Base-by-base conservation (phyloP, 2,797 vertebrate species). In the Tachyglossus aculeatus region DNA sequence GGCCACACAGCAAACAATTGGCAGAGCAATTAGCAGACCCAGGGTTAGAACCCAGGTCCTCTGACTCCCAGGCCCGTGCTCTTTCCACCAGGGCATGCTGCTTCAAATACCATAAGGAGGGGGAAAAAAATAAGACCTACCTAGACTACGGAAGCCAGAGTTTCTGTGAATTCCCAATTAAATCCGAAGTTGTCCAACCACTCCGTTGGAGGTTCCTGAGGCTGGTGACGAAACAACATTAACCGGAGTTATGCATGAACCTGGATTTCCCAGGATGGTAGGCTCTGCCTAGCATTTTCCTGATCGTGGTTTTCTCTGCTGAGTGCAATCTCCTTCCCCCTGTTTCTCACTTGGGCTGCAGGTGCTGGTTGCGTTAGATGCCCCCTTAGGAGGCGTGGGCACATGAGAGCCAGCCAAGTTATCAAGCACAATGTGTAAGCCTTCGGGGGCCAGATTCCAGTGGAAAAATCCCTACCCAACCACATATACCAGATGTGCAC, bases 401-500 rank as follows among this genome's bases (percentile, higher is more conserved):
- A 38, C 36, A 15, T 19, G 15, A 3, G 27, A 43, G 58, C 14
- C 55, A 37, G 5, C n/a, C 21, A 32, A 47, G 5, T 15, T 18
- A 19, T 31, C 11, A 10, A 48, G 15, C 16, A 48, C 16, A 31
- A 10, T n/a, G 18, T 50, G 19, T 40, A n/a, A n/a, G n/a, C n/a
- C n/a, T n/a, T n/a, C 19, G 29, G 51, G 43, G 33, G 24, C 48
- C 41, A 74, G 21, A 71, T 57, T 40, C 40, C 33, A 24, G 6
- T 56, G 47, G 52, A 67, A 61, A 38, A 50, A 36, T 63, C 34
- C 19, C 7, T 27, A 33, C 55, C n/a, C 63, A 78, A 27, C 34
- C 67, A 22, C 27, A 43, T 2, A 24, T 29, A 10, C 37, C 57
- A 83, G 70, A 74, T 72, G 64, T 67, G 53, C 33, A 11, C 3